A percentile compares a stretch with the other conserved stretches of the same genome.
Evolutionary conservation across 2,113 vertebrate genomes (phyloP).

Genomic region (Sander vitreus): DNA sequence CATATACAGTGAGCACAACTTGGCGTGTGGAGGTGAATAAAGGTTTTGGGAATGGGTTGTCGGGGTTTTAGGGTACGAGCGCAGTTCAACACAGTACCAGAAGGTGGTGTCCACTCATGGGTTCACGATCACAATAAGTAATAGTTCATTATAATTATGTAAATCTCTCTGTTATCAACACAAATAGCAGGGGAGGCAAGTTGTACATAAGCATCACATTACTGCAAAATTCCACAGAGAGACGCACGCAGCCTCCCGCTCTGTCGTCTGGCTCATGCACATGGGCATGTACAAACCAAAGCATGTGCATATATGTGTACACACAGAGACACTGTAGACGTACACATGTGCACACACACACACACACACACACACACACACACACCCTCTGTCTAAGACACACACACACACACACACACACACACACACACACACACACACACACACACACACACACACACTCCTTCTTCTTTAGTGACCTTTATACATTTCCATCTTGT

Average conservation of each 20-base stretch:
- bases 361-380: background rate
- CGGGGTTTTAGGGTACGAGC: slow-evolving; percentile 43
- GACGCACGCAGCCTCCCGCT: slow-evolving; percentile 44
- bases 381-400: background rate
- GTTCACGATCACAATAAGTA: slow-evolving; percentile 81
- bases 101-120: slow-evolving; percentile 75
- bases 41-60: slow-evolving; percentile 39
- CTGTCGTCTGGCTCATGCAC: slow-evolving; percentile 65
- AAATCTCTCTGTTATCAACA: slow-evolving; percentile 79
- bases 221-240: slow-evolving; percentile 62
- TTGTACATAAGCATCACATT: slow-evolving; percentile 73
- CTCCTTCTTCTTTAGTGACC: slow-evolving; percentile 23
- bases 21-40: slow-evolving; percentile 38
- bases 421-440: slow-evolving; percentile 20
- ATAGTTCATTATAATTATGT: slow-evolving; percentile 77
- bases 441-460: slow-evolving; percentile 6
- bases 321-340: slow-evolving; percentile 56
- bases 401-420: slow-evolving; percentile 10
- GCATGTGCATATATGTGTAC: slow-evolving; percentile 66
- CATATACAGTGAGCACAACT: slow-evolving; percentile 72
- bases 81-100: slow-evolving; percentile 79
- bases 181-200: slow-evolving; percentile 70
- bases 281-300: slow-evolving; percentile 55
- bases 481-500: slow-evolving; percentile 27
- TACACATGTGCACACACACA: slow-evolving; percentile 24